phyloP scores from a whole-genome alignment of 2,888 invertebrate genomes.

The Dynastes grantii region DNA sequence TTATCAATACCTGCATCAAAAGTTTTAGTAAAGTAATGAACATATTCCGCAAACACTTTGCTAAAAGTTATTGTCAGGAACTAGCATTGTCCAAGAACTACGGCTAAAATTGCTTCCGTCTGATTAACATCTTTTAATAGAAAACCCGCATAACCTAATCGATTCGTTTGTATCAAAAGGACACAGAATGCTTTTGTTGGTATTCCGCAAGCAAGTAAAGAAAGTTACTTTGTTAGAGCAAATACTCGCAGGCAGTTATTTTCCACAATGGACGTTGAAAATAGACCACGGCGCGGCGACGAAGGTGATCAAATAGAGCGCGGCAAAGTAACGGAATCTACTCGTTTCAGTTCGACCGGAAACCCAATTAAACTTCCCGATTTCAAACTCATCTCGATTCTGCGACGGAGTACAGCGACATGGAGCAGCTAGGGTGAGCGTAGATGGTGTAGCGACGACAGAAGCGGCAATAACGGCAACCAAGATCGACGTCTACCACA shows the following conservation, averaged over 20 bases:
- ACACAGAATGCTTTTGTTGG: neutral
- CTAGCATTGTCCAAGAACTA: no score
- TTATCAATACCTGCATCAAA: no score
- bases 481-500: constrained; percentile 46
- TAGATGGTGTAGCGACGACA: constrained; percentile 30
- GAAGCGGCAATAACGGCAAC: constrained; percentile 36
- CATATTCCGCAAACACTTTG: no score
- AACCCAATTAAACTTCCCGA: constrained; percentile 56
- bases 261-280: constrained; percentile 29
- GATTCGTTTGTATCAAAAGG: neutral
- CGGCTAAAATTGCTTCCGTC: no score
- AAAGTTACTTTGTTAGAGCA: neutral
- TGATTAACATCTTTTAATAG: neutral
- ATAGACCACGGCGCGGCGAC: constrained; percentile 24
- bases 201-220: neutral
- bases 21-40: no score
- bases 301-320: constrained; percentile 30
- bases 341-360: constrained; percentile 53
- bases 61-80: no score
- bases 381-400: constrained; percentile 45
- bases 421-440: constrained; percentile 24
- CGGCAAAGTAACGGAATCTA: constrained; percentile 40
- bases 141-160: neutral
- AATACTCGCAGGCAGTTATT: constrained; percentile 28
- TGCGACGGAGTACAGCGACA: neutral